Evolutionary conservation across 2,113 vertebrate genomes (phyloP), one percentile per base, ranked within the genome.

Genomic region (Chloropsis hardwickii): DNA sequence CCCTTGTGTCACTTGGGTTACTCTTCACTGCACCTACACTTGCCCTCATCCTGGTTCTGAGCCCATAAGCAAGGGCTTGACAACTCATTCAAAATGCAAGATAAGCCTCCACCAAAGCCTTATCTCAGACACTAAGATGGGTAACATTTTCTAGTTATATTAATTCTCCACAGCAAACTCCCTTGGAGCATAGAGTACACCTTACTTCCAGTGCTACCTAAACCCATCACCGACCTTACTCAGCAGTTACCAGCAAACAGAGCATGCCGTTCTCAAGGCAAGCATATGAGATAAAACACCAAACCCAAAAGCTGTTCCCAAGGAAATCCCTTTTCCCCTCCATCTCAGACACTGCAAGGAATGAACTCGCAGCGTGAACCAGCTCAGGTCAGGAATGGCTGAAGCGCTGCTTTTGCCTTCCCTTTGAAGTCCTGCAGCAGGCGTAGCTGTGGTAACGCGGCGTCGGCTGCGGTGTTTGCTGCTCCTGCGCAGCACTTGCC

Each of bases 101-200:
- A 17, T 2, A 15, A 3, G 37, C 19, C 60, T 42, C 56, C 24
- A 48, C 31, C 40, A 56, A 65, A 48, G 2, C 2, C 2, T 1
- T 21, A 16, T 6, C 39, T 12, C 54, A 42, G 31, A 27, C 25
- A 17, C 6, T 11, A 14, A 45, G 25, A 37, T 1, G 14, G 47
- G 3, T 29, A 22, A 73, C 12, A 29, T 20, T n/a, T 64, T 64
- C 56, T 11, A 29, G 27, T 25, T 44, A 7, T 10, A 20, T 48
- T 23, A 23, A 54, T 25, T 67, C 19, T 27, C 27, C 40, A 4
- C 12, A 62, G 60, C 21, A 69, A 71, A 1, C 16, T 66, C 15
- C 14, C 29, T 61, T 25, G 4, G 20, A 50, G 37, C 0, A 0
- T 7, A 21, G 24, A 53, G 16, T 22, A 15, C 15, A 8, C 23